Percentiles rank a stretch among this genome's conserved stretches.
phyloP scores from a whole-genome alignment of 2,113 vertebrate species.

The Loxodonta africana region DNA sequence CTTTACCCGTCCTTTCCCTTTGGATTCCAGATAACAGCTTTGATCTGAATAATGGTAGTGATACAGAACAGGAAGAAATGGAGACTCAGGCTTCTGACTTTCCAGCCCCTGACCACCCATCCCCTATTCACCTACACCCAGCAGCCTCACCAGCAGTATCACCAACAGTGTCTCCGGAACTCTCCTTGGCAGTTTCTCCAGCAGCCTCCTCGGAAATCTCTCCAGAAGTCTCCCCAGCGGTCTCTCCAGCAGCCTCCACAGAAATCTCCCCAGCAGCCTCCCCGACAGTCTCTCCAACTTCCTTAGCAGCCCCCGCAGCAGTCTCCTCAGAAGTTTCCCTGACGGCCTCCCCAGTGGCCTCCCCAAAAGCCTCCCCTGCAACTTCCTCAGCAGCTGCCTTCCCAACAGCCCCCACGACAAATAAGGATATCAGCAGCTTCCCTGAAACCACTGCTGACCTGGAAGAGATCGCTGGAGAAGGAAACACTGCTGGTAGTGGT shows the following conservation, averaged over 20 bases:
- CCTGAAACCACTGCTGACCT: slow-evolving; percentile 67
- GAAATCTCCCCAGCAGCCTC: slow-evolving; percentile 51
- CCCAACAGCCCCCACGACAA: slow-evolving; percentile 77
- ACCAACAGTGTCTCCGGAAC: slow-evolving; percentile 45
- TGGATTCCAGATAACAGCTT: slow-evolving; percentile 81
- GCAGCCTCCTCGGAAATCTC: slow-evolving; percentile 42
- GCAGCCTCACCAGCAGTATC: slow-evolving; percentile 61
- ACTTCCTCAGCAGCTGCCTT: slow-evolving; percentile 81
- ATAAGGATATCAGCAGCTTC: slow-evolving; percentile 62
- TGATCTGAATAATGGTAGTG: slow-evolving; percentile 81
- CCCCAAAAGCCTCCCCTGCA: slow-evolving; percentile 49
- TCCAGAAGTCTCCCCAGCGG: slow-evolving; percentile 58
- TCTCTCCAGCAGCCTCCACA: slow-evolving; percentile 86
- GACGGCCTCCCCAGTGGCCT: slow-evolving; percentile 54
- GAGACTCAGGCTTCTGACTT: slow-evolving; percentile 79
- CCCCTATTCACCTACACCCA: slow-evolving; percentile 65
- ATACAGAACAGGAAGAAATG: slow-evolving; percentile 79
- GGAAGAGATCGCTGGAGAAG: slow-evolving; percentile 72
- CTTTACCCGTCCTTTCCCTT: slow-evolving; percentile 42
- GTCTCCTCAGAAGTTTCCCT: slow-evolving; percentile 69
- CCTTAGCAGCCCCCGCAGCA: slow-evolving; percentile 65
- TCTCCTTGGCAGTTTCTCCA: slow-evolving; percentile 26
- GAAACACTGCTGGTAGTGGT: slow-evolving; percentile 65
- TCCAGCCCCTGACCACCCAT: slow-evolving; percentile 59
- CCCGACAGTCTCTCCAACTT: slow-evolving; percentile 57